These are phyloP conservation scores for Muricea muricata DNA, from an alignment of 92 coral and sea anemone species.

Conservation along the genomic window DNA sequence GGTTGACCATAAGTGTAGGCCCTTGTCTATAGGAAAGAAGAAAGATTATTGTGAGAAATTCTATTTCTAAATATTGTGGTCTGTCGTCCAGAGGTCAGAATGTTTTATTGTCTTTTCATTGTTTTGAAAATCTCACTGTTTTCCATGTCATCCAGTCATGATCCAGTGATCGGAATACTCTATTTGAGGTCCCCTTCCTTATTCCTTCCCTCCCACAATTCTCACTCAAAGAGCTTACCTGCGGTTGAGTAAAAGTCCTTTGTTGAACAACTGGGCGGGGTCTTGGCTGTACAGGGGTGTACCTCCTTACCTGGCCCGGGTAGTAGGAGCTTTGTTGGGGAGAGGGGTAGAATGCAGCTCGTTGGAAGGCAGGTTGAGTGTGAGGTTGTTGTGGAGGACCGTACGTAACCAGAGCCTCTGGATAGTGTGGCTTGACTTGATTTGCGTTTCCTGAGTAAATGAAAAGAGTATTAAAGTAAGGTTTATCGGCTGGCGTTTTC, in stretches of 20 bases:
- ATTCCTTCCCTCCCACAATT: no score
- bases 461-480: not conserved
- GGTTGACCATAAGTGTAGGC: constrained; percentile 13
- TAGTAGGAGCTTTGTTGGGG: not conserved
- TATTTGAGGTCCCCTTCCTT: no score
- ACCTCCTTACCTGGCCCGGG: not conserved
- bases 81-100: no score
- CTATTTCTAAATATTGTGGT: no score
- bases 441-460: not conserved
- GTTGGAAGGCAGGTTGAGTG: not conserved
- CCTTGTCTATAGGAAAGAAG: constrained; percentile 7
- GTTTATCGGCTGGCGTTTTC: no score
- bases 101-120: no score
- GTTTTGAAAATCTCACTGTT: no score
- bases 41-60: no score
- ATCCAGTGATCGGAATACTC: no score
- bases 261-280: not conserved
- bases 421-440: not conserved
- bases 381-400: constrained; percentile 9
- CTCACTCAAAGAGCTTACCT: no score
- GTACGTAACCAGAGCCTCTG: constrained; percentile 1
- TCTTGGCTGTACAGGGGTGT: constrained; percentile 12
- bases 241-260: not conserved
- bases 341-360: not conserved
- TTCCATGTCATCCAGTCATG: no score